Percentiles rank a stretch among this genome's conserved stretches.
phyloP scores from a whole-genome alignment of 2,888 invertebrate species.

The Hoplodrina blanda region DNA sequence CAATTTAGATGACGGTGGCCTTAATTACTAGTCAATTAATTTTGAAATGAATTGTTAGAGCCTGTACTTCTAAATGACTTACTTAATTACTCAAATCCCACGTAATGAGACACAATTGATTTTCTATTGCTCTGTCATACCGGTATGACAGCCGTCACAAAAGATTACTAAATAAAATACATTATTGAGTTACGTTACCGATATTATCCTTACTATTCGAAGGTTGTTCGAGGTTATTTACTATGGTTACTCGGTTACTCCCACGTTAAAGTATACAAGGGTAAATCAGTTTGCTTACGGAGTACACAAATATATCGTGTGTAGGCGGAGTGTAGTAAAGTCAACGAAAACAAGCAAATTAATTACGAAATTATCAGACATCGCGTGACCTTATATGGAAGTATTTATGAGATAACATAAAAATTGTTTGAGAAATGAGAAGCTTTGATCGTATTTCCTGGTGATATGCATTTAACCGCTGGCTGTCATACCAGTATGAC shows the following conservation, averaged over 20 bases:
- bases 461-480: neutral
- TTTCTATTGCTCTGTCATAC: too few relatives aligned
- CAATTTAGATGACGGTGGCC: too few relatives aligned
- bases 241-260: conserved; percentile 35
- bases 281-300: conserved; percentile 34
- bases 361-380: conserved; percentile 34
- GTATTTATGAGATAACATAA: conserved; percentile 33
- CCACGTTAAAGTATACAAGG: conserved; percentile 44
- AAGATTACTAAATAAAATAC: conserved; percentile 8
- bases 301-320: conserved; percentile 20
- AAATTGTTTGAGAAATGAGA: conserved; percentile 1
- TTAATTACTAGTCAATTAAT: too few relatives aligned
- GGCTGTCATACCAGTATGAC: too few relatives aligned
- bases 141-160: too few relatives aligned
- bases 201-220: conserved; percentile 34
- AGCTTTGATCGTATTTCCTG: conserved; percentile 29
- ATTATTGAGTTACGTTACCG: conserved; percentile 17
- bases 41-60: too few relatives aligned
- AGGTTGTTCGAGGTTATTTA: conserved; percentile 26
- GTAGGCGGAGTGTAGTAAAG: conserved; percentile 37
- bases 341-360: conserved; percentile 34
- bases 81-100: too few relatives aligned
- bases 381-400: conserved; percentile 29
- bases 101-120: too few relatives aligned
- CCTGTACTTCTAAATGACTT: too few relatives aligned